Conservation (phyloP, 2,113 vertebrate genomes). For the Plecotus auritus region DNA sequence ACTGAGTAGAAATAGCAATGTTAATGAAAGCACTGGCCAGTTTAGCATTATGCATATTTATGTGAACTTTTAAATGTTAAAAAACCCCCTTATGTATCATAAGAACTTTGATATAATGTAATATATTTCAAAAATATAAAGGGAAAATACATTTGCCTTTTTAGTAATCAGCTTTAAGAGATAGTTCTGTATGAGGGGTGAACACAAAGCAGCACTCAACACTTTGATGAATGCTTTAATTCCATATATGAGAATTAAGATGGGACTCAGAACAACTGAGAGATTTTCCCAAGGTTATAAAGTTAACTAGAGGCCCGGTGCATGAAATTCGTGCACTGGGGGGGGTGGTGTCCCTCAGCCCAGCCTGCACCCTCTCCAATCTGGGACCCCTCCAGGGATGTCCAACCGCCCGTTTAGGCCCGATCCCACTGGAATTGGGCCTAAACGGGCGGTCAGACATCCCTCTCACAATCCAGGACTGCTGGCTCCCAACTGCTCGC, state of each 20-base stretch:
- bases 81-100: not conserved
- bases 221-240: not conserved
- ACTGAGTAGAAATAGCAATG: not conserved
- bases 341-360: no score
- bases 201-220: not conserved
- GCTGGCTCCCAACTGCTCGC: no score
- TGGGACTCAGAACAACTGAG: not conserved
- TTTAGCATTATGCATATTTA: not conserved
- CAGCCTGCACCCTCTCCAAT: no score
- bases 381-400: no score
- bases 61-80: not conserved
- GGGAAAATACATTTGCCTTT: not conserved
- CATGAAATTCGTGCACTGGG: no score
- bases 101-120: not conserved
- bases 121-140: not conserved
- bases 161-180: not conserved
- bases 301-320: no score
- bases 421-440: no score
- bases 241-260: not conserved
- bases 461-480: no score
- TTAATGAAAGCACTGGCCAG: not conserved
- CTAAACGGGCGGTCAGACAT: no score
- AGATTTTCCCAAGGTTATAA: not conserved
- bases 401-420: no score
- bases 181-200: not conserved